Evolutionary conservation across 1,140 invertebrate species (phyloP), one percentile per base, ranked within the genome.

Genomic region (Pristionchus pacificus): DNA sequence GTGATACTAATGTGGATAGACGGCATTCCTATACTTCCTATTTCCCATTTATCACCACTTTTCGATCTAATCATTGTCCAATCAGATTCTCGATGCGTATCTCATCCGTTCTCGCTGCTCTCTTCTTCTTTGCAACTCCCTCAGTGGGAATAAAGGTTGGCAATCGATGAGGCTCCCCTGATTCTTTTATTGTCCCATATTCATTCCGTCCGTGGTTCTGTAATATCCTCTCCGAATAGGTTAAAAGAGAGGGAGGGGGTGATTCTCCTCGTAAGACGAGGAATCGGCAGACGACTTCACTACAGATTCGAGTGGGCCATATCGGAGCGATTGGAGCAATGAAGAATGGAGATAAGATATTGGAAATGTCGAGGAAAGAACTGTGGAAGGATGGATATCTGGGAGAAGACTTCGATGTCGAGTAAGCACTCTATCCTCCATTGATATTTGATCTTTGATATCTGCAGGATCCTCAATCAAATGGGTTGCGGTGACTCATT

Each of bases 401-500:
- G 13, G 75, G 60, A 0, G 57, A 72, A 27, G 74, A 77, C 58
- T 76, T 77, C 33, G 69, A 75, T 29, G 60, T 76, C 28, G 75
- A 76, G 72, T 75, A 33, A 62, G 72, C 31, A 10, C 3, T n/a
- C n/a, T n/a, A n/a, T n/a, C n/a, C n/a, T n/a, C 27, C 61, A n/a
- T 63, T 63, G n/a, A n/a, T n/a, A n/a, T n/a, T n/a, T n/a, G n/a
- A n/a, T n/a, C n/a, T n/a, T n/a, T 57, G 27, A 63, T 63, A 24
- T n/a, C 61, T 55, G 68, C 63, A 75, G 73, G 49, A 76, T 76
- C n/a, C 19, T 76, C 15, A 65, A 63, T 24, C 61, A 70, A 38
- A 76, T 74, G 72, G 75, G 75, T n/a, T 82, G 80, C 57, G 80
- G 80, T 15, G 81, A 83, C 60, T 68, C 75, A 3, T 83, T 78